Evolutionary conservation across 2,113 vertebrate species (phyloP).

Genomic region (Hystrix cristata): DNA sequence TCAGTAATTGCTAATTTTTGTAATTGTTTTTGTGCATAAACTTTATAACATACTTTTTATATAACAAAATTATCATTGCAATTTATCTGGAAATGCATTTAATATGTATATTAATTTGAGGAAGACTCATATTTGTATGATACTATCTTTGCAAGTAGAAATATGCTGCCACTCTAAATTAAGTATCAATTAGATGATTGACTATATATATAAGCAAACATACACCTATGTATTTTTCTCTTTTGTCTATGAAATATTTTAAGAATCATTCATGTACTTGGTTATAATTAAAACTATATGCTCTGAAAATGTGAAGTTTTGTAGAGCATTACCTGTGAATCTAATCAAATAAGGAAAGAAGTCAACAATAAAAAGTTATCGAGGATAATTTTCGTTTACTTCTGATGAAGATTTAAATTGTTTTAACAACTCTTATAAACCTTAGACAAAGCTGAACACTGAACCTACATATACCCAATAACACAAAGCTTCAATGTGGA

Average conservation of each 20-base stretch:
- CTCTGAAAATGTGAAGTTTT: neutral
- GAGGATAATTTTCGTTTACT: neutral
- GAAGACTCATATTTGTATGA: slow-evolving; percentile 22
- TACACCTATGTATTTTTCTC: neutral
- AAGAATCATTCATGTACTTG: neutral
- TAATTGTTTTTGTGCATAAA: neutral
- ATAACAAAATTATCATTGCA: neutral
- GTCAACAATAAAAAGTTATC: neutral
- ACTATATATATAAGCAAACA: neutral
- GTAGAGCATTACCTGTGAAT: neutral
- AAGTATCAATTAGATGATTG: slow-evolving; percentile 12
- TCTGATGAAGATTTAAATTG: neutral
- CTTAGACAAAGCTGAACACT: neutral
- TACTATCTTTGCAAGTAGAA: neutral
- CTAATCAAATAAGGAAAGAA: neutral
- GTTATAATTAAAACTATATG: neutral
- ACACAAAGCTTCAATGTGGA: neutral
- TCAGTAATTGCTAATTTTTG: neutral
- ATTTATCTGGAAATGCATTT: slow-evolving; percentile 30
- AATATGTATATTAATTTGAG: neutral
- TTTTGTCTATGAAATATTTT: neutral
- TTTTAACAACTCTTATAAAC: neutral
- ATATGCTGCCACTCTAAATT: neutral
- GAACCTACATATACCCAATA: neutral
- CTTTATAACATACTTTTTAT: neutral